Base-by-base conservation (phyloP, 2,888 invertebrate genomes). In the Agrotis ipsilon region DNA sequence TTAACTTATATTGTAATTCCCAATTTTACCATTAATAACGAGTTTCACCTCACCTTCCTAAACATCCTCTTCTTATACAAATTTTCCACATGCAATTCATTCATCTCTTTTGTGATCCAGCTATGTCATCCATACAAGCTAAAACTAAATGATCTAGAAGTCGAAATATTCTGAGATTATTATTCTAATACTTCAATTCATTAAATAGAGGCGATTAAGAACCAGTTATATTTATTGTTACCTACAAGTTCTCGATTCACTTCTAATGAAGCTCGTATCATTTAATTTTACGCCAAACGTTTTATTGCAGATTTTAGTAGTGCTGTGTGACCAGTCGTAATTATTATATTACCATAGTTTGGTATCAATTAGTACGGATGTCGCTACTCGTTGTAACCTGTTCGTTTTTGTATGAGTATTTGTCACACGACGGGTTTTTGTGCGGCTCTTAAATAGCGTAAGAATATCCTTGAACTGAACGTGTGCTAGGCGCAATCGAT, bases 381-480 rank as follows among this genome's bases (percentile, higher is more conserved):
- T 58, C 57, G 57, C 61, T 3, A 18, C 39, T 16, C 46, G 19
- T 16, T 43, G 16, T 61, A 68, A 60, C 75, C 67, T 65, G 75
- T 65, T 64, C 16, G 51, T 52, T 75, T 75, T 75, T 80, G 68
- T 27, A 18, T 43, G 11, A 48, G 24, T n/a, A 60, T 69, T 72
- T 66, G 74, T 78, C 78, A 74, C 59, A 45, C 48, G 58, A 71
- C 80, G 49, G 64, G 71, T 75, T 78, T 75, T 75, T 68, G 39
- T 51, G 39, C 11, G n/a, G 19, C 21, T 63, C 21, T 51, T 49
- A 43, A 70, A 54, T 46, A 64, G 66, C 59, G 68, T 66, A 51
- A n/a, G 39, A 51, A 66, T 46, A 54, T 71, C 75, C 71, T 79
- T 79, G 75, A 79, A 39, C 68, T 32, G 62, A 58, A 13, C 58